Percentiles rank a stretch among this genome's conserved stretches.
Evolutionary conservation across 1,140 invertebrate genomes (phyloP).

Genomic region (Lycorma delicatula): DNA sequence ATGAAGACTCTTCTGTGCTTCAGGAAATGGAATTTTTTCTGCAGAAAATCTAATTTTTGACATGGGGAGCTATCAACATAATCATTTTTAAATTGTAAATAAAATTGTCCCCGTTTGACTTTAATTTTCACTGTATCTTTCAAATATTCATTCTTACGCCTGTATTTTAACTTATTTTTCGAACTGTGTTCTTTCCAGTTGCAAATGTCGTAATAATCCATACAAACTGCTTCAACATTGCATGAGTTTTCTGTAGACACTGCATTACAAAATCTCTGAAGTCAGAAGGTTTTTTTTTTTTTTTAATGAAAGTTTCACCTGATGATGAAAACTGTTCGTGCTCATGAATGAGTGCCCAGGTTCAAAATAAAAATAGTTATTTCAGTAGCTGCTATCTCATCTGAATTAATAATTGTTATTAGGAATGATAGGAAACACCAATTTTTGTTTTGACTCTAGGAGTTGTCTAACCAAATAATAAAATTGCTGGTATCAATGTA

Average conservation of each 20-base stretch:
- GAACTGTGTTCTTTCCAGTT: neutral
- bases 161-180: neutral
- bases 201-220: neutral
- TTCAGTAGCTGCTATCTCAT: conserved; percentile 24
- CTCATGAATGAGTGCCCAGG: conserved; percentile 32
- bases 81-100: neutral
- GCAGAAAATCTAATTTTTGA: neutral
- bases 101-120: neutral
- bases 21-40: neutral
- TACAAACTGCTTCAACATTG: neutral
- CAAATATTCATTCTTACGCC: neutral
- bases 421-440: conserved; percentile 17
- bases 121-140: neutral
- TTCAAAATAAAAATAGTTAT: conserved; percentile 27
- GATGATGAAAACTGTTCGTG: conserved; percentile 32
- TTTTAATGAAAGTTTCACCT: neutral
- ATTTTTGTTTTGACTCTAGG: conserved; percentile 24
- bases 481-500: conserved; percentile 14
- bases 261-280: neutral
- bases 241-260: neutral
- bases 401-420: conserved; percentile 17
- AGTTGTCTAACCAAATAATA: conserved; percentile 28
- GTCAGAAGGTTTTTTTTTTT: neutral
- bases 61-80: neutral
- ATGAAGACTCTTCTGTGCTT: neutral